These are phyloP conservation scores for Tangara arthus DNA, from an alignment of 2,797 vertebrate species.

Conservation along the genomic window DNA sequence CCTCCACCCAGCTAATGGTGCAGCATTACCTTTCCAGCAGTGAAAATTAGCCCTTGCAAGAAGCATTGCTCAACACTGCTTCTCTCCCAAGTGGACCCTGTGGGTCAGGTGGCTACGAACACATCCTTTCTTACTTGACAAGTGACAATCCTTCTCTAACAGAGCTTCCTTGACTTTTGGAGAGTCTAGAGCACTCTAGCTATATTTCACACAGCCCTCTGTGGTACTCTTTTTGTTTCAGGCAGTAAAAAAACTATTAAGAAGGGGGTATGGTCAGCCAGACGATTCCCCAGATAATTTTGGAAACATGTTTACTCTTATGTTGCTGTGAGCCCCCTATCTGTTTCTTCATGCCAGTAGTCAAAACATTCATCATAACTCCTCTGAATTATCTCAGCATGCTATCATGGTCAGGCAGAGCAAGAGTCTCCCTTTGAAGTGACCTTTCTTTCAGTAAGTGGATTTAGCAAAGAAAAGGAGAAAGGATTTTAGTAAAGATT, in stretches of 20 bases:
- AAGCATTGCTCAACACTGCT: neutral
- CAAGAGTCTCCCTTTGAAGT: neutral
- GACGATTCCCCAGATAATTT: neutral
- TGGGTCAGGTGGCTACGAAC: neutral
- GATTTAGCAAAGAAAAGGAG: neutral
- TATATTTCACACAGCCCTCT: neutral
- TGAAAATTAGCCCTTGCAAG: neutral
- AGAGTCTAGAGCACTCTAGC: neutral
- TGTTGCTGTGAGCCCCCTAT: neutral
- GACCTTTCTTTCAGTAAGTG: neutral
- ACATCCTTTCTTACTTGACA: neutral
- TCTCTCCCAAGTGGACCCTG: neutral
- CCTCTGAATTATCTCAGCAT: conserved; percentile 32
- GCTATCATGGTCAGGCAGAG: neutral
- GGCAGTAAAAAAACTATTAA: conserved; percentile 7
- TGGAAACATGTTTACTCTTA: conserved; percentile 37
- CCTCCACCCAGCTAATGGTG: neutral
- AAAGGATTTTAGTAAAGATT: neutral
- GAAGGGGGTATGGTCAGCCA: neutral
- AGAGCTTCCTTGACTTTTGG: neutral
- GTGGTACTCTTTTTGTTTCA: neutral
- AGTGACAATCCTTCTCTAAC: neutral
- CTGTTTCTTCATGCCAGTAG: conserved; percentile 20
- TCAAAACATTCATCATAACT: conserved; percentile 37
- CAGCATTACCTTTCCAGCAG: neutral